Conservation (phyloP, 2,797 vertebrate genomes). For the Typhlichthys subterraneus region DNA sequence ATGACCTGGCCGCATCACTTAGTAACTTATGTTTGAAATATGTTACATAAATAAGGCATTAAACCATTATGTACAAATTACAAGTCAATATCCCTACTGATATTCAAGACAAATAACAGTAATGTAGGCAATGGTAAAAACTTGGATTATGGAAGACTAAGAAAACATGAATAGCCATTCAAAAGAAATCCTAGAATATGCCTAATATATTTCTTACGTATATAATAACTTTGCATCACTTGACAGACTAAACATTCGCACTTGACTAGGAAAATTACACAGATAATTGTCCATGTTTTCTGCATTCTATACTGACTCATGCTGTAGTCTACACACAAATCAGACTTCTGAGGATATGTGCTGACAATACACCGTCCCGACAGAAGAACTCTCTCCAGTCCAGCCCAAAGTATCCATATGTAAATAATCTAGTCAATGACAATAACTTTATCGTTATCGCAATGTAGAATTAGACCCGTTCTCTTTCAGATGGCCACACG, state of each 20-base stretch:
- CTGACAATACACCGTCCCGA: neutral
- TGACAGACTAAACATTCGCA: neutral
- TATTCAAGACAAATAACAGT: neutral
- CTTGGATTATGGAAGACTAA: too few species aligned
- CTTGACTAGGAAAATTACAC: neutral
- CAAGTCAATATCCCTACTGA: neutral
- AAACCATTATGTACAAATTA: neutral
- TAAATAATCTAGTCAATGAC: neutral
- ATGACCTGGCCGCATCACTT: too few species aligned
- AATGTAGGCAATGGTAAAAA: neutral
- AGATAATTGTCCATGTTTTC: too few species aligned
- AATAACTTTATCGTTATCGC: neutral
- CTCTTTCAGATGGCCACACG: neutral
- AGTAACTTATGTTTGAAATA: neutral
- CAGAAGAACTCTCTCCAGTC: neutral
- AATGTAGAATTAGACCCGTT: neutral
- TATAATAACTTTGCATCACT: conserved; percentile 25
- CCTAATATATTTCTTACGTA: too few species aligned
- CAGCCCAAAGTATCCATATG: conserved; percentile 6
- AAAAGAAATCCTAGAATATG: too few species aligned
- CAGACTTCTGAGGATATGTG: conserved; percentile 7
- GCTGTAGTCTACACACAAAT: neutral
- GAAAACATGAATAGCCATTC: too few species aligned
- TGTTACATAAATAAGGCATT: neutral
- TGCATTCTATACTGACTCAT: too few species aligned